A percentile compares a stretch with the other conserved stretches of the same genome.
These are phyloP conservation scores for Vandiemenella viatica DNA, from an alignment of 2,888 invertebrate genomes.

Conservation along the genomic window DNA sequence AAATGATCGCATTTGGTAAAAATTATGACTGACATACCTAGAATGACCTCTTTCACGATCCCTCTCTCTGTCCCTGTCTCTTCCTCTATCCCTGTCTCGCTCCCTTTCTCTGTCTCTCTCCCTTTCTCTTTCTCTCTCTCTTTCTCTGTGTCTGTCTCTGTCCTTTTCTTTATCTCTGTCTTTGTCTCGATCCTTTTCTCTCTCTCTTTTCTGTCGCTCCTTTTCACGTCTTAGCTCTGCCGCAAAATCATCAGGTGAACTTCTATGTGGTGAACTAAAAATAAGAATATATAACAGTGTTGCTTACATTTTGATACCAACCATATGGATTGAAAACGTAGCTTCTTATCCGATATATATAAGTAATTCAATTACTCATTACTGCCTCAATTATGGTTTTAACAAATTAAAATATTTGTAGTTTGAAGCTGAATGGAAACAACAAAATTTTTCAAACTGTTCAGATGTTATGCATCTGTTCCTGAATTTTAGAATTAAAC, in stretches of 20 bases:
- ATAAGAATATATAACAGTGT: background rate
- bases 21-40: background rate
- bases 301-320: no score
- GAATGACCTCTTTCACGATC: background rate
- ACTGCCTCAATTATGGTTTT: no score
- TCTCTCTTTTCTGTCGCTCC: conserved; percentile 27
- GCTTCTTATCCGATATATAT: no score
- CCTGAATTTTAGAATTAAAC: no score
- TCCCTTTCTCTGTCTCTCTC: conserved; percentile 5
- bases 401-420: no score
- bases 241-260: conserved; percentile 23
- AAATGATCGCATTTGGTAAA: background rate
- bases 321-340: no score
- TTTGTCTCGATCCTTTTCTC: conserved; percentile 14
- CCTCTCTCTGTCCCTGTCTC: conserved; percentile 7
- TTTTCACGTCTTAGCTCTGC: conserved; percentile 28
- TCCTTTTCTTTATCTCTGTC: conserved; percentile 5
- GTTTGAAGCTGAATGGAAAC: no score
- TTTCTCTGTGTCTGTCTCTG: conserved; percentile 4
- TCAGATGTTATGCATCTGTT: no score
- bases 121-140: conserved; percentile 1
- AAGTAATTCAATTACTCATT: no score
- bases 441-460: no score
- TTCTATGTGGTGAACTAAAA: conserved; percentile 6
- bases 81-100: background rate